Evolutionary conservation across 2,113 vertebrate genomes (phyloP).

Genomic region (Jaculus jaculus): DNA sequence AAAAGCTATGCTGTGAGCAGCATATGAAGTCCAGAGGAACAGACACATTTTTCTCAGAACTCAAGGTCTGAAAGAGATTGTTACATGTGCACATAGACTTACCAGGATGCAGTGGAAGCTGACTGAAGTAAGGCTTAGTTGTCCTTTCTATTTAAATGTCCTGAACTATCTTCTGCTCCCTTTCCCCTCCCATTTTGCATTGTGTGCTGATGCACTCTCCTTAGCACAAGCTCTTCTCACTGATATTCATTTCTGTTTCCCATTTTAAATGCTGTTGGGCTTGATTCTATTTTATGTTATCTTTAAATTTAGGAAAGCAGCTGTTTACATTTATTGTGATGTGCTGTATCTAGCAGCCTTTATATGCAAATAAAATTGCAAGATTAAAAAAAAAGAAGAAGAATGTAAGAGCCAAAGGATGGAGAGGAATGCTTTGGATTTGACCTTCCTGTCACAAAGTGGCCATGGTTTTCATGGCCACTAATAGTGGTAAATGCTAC

Average conservation of each 20-base stretch:
- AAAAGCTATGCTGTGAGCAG: slow-evolving; percentile 80
- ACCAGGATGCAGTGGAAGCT: slow-evolving; percentile 87
- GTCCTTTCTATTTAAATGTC: slow-evolving; percentile 95
- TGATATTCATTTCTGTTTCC: slow-evolving; percentile 93
- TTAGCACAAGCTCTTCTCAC: slow-evolving; percentile 97
- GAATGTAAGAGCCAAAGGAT: no score
- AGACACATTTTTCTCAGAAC: slow-evolving; percentile 81
- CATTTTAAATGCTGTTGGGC: slow-evolving; percentile 95
- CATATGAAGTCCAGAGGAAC: slow-evolving; percentile 83
- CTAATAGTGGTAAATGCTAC: no score
- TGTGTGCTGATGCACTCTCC: slow-evolving; percentile 99
- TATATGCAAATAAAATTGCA: slow-evolving; percentile 99
- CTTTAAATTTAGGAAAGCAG: slow-evolving; percentile 93
- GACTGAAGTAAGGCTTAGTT: slow-evolving; percentile 93
- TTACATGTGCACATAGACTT: slow-evolving; percentile 86
- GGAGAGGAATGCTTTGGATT: no score
- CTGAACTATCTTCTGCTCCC: slow-evolving; percentile 89
- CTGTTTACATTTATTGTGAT: slow-evolving; percentile 97
- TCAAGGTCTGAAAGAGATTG: slow-evolving; percentile 85
- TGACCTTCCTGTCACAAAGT: no score
- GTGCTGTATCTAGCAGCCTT: slow-evolving; percentile 99
- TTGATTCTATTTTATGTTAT: slow-evolving; percentile 93
- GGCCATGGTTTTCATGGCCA: no score
- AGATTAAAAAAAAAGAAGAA: no score
- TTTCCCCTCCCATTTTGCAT: slow-evolving; percentile 92